Base-by-base conservation (phyloP, 37 sponge, comb jelly and placozoan species). In the Theonella swinhoei region DNA sequence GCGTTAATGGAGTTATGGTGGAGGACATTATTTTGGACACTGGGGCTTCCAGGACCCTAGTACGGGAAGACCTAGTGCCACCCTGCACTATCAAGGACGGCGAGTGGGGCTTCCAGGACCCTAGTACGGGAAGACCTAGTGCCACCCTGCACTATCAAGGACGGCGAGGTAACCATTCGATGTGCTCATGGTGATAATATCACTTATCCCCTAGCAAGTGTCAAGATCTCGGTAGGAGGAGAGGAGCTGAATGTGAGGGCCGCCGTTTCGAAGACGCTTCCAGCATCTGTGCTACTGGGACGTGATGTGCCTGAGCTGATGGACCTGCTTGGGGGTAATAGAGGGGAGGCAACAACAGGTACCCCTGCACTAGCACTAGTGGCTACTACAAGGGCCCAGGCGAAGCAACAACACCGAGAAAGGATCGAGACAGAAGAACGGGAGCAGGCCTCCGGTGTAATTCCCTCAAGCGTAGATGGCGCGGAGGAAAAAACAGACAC, bases 181-280 rank as follows among this genome's bases (percentile, higher is more conserved):
- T 84, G 85, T 75, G 62, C 62, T 1, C 70, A 84, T 76, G 85
- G 85, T 25, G 78, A 85, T 42, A 72, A 70, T 3, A 40, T 68
- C 4, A 42, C 39, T 32, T 78, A 85, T 71, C 72, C 86, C 14
- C 0, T 62, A 11, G 78, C 64, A 59, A 33, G 29, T 22, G 78
- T 77, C 38, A 43, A 4, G 32, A 58, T 85, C n/a, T n/a, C n/a
- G n/a, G n/a, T n/a, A n/a, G n/a, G n/a, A n/a, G n/a, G n/a, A n/a
- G n/a, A n/a, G n/a, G n/a, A n/a, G n/a, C n/a, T n/a, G n/a, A n/a
- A n/a, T n/a, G n/a, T n/a, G n/a, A n/a, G n/a, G n/a, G n/a, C n/a
- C n/a, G n/a, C n/a, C n/a, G n/a, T 69, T 28, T 74, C 84, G 1
- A 37, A 60, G 4, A 64, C 74, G 0, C 54, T 84, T 29, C 84